phyloP scores from a whole-genome alignment of 1,140 invertebrate genomes.

The Hyposmocoma kahamanoa region DNA sequence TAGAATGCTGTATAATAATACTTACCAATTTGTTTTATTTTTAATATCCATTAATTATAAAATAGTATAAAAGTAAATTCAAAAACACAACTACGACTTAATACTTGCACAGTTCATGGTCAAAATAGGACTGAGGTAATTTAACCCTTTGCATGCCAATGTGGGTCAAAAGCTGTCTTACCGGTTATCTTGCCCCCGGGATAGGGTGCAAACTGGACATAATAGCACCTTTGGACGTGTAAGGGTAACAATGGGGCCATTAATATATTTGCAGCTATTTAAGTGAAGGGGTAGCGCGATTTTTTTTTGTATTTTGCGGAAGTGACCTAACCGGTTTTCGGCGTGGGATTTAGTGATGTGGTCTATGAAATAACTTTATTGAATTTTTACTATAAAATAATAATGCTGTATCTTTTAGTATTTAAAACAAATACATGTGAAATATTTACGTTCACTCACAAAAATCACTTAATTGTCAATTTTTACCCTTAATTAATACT shows the following conservation, averaged over 20 bases:
- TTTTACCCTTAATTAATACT: no score
- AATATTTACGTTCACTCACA: no score
- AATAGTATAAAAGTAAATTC: no score
- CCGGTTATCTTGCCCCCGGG: slow-evolving; percentile 64
- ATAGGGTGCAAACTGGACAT: slow-evolving; percentile 59
- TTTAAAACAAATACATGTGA: no score
- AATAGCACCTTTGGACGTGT: slow-evolving; percentile 46
- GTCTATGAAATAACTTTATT: no score
- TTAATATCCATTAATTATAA: no score
- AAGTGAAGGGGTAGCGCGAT: slow-evolving; percentile 65
- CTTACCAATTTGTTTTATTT: no score
- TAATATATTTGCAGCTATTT: slow-evolving; percentile 73
- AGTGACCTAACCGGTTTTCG: slow-evolving; percentile 68
- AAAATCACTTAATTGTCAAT: no score
- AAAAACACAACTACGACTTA: no score
- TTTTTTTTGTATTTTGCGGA: no score
- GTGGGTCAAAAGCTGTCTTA: slow-evolving; percentile 68
- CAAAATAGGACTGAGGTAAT: slow-evolving; percentile 48
- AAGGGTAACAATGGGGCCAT: slow-evolving; percentile 58
- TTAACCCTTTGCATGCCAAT: slow-evolving; percentile 43
- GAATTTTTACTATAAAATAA: no score
- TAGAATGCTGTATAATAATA: no score
- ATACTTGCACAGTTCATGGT: slow-evolving; percentile 28
- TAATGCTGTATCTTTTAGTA: background rate
- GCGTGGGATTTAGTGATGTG: slow-evolving; percentile 2